Base-by-base conservation (phyloP, 2,888 invertebrate genomes). In the Tetragonisca angustula region DNA sequence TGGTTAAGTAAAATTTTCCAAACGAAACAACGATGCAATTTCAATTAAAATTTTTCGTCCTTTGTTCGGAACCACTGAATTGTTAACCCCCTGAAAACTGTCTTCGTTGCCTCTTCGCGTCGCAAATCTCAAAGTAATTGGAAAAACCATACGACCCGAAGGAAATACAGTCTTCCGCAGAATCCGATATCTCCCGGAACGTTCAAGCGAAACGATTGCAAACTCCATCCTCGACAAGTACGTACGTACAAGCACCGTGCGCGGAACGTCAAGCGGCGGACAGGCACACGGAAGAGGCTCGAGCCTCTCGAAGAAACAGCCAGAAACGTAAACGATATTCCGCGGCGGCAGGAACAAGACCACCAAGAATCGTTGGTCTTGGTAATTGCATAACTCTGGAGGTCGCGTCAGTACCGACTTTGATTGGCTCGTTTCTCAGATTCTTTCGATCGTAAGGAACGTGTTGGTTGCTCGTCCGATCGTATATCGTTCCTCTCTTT, bases 321-420 rank as follows among this genome's bases (percentile, higher is more conserved):
- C 64, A 68, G 54, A 59, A 54, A 74, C 69, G 72, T 62, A 67
- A 78, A 68, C 72, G 52, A 76, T 78, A 72, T 72, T 76, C 78
- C 43, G 27, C 56, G 24, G 21, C 52, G 21, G 54, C 80, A 52
- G 52, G n/a, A 74, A 52, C 65, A 49, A 83, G 83, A 87, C 79
- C 83, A 85, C 87, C 82, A 67, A 52, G 84, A 86, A 84, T 78
- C 81, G 24, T 24, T 72, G 87, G 65, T 69, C 61, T 70, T 64
- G 52, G 80, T 88, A 89, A 89, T 88, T 89, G 87, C 87, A 88
- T 85, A 89, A 88, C 83, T 87, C 73, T 71, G 84, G 81, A 89
- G 87, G 85, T 89, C 85, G 84, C n/a, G 73, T 72, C 87, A 69
- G 77, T 84, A 86, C 88, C 86, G 73, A 86, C 82, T 32, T 32